Percentiles rank a stretch among this genome's conserved stretches.
phyloP scores from a whole-genome alignment of 2,888 invertebrate species.

The Psococerastis gibbosa region DNA sequence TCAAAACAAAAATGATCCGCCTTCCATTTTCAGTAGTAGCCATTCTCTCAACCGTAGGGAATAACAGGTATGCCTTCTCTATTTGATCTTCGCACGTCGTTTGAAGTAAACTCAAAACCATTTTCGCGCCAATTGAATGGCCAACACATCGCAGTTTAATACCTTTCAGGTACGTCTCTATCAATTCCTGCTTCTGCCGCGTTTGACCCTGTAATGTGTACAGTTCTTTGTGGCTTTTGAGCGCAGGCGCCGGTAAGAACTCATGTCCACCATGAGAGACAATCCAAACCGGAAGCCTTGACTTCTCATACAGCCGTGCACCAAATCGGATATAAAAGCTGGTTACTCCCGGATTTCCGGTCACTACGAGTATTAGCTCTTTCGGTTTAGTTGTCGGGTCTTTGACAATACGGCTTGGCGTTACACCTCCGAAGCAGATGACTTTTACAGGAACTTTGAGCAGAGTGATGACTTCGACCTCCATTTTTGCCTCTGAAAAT shows the following conservation, averaged over 20 bases:
- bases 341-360: constrained; percentile 77
- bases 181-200: constrained; percentile 54
- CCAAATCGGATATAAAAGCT: constrained; percentile 65
- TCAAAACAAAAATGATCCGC: constrained; percentile 34
- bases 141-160: constrained; percentile 32
- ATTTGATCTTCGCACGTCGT: constrained; percentile 31
- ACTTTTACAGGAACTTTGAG: background rate
- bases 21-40: constrained; percentile 52
- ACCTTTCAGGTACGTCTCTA: constrained; percentile 22
- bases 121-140: constrained; percentile 82
- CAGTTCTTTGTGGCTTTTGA: constrained; percentile 31
- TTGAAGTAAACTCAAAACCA: constrained; percentile 51
- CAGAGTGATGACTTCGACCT: background rate
- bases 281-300: constrained; percentile 57
- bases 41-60: constrained; percentile 78
- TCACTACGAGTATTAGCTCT: constrained; percentile 52
- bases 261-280: constrained; percentile 73
- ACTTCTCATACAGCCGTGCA: constrained; percentile 37
- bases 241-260: constrained; percentile 29
- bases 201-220: constrained; percentile 64
- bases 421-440: background rate
- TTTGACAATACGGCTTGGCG: background rate
- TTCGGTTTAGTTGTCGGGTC: constrained; percentile 19
- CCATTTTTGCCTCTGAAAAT: background rate
- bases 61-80: constrained; percentile 51